A percentile compares a stretch with the other conserved stretches of the same genome.
Conservation (phyloP, 2,113 vertebrate genomes). For the Physeter macrocephalus region DNA sequence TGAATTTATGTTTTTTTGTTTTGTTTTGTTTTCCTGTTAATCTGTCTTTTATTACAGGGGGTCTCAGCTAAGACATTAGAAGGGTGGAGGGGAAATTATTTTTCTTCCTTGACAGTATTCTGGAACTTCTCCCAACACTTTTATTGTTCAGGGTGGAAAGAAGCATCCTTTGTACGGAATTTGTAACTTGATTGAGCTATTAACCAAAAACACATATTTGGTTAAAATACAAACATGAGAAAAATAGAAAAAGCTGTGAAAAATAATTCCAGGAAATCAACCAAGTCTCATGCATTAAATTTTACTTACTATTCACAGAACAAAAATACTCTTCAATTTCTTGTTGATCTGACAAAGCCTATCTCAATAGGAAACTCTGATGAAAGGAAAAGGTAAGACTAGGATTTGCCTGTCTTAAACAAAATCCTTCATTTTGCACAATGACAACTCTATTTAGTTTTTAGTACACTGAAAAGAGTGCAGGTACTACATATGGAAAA, state of each 20-base stretch:
- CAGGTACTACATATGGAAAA: not conserved
- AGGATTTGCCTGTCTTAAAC: not conserved
- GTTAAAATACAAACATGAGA: not conserved
- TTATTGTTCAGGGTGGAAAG: not conserved
- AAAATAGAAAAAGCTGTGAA: not conserved
- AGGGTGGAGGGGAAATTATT: not conserved
- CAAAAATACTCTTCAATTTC: not conserved
- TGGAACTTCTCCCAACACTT: not conserved
- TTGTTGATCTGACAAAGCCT: not conserved
- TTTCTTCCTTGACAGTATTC: not conserved
- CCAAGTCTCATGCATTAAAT: not conserved
- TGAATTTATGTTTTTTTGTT: not conserved
- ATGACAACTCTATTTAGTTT: not conserved
- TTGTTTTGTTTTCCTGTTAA: not conserved
- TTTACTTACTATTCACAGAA: not conserved
- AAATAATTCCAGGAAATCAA: not conserved
- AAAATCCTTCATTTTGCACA: not conserved
- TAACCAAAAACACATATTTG: not conserved
- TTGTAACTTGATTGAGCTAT: not conserved
- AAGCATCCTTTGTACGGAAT: not conserved
- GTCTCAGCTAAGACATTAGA: not conserved
- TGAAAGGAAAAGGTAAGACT: not conserved
- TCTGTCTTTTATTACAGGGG: not conserved
- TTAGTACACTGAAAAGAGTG: not conserved
- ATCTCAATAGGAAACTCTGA: not conserved